Percentiles rank a stretch among this genome's conserved stretches.
Evolutionary conservation across 2,797 vertebrate genomes (phyloP).

Genomic region (Hydrophis major): DNA sequence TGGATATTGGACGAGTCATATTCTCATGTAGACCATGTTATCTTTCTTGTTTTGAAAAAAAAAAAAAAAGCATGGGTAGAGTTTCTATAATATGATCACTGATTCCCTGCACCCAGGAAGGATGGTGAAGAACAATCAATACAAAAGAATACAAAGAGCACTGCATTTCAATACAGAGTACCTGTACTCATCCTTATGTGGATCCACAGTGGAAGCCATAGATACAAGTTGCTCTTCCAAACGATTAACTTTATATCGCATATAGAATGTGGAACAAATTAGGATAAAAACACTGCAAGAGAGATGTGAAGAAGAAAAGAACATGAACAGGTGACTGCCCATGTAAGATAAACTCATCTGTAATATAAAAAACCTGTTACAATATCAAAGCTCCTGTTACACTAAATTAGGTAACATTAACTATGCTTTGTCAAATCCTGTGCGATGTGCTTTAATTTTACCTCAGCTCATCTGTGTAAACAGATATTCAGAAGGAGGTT

Average conservation of each 20-base stretch:
- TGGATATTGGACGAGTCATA: not conserved
- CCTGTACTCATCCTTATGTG: conserved; percentile 79
- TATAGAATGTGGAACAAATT: conserved; percentile 87
- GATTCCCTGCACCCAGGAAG: not conserved
- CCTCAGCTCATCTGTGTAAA: not conserved
- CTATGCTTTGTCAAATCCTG: not conserved
- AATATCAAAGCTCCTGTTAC: not conserved
- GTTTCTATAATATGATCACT: not conserved
- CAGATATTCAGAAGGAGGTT: not conserved
- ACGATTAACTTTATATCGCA: conserved; percentile 85
- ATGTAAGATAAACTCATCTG: not conserved
- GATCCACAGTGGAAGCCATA: conserved; percentile 74
- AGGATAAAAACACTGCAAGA: conserved; percentile 82
- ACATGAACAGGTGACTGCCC: not conserved
- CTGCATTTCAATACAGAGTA: not conserved
- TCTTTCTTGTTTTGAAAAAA: not conserved
- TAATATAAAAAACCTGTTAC: not conserved
- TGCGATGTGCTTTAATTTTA: not conserved
- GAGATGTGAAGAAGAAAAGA: conserved; percentile 29
- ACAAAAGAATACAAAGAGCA: not conserved
- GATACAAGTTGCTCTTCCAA: conserved; percentile 83
- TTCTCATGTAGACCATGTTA: not conserved
- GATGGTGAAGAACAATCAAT: not conserved
- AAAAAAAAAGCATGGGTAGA: not conserved
- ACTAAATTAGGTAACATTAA: not conserved